These are phyloP conservation scores for Arctopsyche grandis DNA, from an alignment of 1,140 invertebrate species.

Conservation along the genomic window DNA sequence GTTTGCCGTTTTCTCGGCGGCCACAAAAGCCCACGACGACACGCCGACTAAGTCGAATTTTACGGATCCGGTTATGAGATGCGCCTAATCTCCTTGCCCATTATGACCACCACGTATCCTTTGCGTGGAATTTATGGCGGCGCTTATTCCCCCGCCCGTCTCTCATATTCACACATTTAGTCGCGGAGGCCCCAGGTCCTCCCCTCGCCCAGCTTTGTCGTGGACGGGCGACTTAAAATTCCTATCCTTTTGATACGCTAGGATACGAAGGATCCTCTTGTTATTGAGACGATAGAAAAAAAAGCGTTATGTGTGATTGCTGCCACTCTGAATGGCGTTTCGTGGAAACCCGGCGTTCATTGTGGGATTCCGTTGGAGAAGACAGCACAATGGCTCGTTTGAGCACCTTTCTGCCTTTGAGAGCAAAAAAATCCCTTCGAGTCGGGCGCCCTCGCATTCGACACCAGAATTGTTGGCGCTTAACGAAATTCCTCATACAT, in stretches of 20 bases:
- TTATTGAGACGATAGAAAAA: constrained; percentile 43
- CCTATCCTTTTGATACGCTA: constrained; percentile 51
- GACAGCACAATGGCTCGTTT: constrained; percentile 50
- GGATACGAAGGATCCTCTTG: constrained; percentile 34
- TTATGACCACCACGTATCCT: constrained; percentile 50
- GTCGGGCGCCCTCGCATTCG: not conserved
- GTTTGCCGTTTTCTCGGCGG: not conserved
- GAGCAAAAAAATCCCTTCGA: constrained; percentile 37
- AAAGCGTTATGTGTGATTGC: constrained; percentile 48
- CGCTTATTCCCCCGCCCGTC: constrained; percentile 40
- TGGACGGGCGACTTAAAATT: constrained; percentile 49
- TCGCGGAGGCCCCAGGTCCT: constrained; percentile 16
- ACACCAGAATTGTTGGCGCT: constrained; percentile 19
- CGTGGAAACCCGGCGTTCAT: constrained; percentile 49
- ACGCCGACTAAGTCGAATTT: constrained; percentile 10
- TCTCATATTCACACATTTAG: constrained; percentile 50
- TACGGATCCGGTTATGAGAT: constrained; percentile 33
- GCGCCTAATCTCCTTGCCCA: constrained; percentile 44
- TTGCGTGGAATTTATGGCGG: constrained; percentile 50
- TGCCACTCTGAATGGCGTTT: constrained; percentile 45
- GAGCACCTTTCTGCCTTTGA: constrained; percentile 25
- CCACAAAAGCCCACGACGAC: not conserved
- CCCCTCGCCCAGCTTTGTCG: constrained; percentile 40
- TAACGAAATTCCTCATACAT: constrained; percentile 17
- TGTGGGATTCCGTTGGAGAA: constrained; percentile 44